A percentile compares a stretch with the other conserved stretches of the same genome.
These are phyloP conservation scores for Polypedilum vanderplanki DNA, from an alignment of 1,140 invertebrate species.

Conservation along the genomic window DNA sequence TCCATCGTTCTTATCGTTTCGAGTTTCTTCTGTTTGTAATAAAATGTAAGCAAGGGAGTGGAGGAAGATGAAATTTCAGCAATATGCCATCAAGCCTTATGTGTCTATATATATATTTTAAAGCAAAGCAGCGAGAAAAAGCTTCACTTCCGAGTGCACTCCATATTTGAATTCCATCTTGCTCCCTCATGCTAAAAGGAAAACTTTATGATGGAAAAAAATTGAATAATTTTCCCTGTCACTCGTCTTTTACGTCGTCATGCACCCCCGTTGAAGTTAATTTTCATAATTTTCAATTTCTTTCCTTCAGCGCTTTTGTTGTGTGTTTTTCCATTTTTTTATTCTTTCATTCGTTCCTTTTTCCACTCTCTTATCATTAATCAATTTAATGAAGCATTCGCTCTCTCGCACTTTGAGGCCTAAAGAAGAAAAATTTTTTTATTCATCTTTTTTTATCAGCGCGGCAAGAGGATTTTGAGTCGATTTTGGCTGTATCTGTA, in stretches of 20 bases:
- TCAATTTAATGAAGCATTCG: conserved; percentile 28
- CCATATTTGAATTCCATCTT: neutral
- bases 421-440: neutral
- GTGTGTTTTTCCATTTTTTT: neutral
- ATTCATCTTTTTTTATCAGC: neutral
- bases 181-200: neutral
- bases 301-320: conserved; percentile 1
- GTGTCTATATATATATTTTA: no score
- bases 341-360: neutral
- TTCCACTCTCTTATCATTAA: conserved; percentile 24
- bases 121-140: neutral
- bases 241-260: neutral
- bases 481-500: neutral
- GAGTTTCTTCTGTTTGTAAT: no score
- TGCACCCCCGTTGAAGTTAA: conserved; percentile 12
- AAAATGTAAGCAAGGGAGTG: no score
- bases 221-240: conserved; percentile 27
- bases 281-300: conserved; percentile 28
- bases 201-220: neutral
- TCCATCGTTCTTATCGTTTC: no score
- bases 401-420: neutral
- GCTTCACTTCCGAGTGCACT: neutral
- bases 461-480: neutral
- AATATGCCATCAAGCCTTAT: no score
- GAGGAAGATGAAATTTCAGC: no score